Conservation (phyloP, 1,140 invertebrate genomes). For the Zaprionus tsacasi region DNA sequence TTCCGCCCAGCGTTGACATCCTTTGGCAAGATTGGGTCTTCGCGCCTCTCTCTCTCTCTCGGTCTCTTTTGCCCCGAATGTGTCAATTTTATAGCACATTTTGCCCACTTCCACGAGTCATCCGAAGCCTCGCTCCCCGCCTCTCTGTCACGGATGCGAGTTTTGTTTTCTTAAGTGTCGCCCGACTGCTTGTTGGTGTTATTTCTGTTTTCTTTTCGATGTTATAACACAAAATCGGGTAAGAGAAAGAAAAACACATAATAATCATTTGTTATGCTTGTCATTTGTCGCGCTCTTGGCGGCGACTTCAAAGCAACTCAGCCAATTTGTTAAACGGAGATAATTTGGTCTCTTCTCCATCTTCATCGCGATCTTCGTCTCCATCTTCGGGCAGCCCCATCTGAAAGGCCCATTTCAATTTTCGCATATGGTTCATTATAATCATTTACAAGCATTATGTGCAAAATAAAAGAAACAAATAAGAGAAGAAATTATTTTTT, state of each 20-base stretch:
- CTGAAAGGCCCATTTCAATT: conserved; percentile 37
- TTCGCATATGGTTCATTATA: conserved; percentile 75
- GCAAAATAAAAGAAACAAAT: neutral
- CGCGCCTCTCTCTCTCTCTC: neutral
- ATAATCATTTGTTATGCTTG: conserved; percentile 83
- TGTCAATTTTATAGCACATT: conserved; percentile 75
- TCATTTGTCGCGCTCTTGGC: conserved; percentile 75
- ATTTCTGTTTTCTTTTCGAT: conserved; percentile 51
- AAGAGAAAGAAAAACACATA: conserved; percentile 52
- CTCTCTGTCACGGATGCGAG: conserved; percentile 32
- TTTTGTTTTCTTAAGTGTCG: conserved; percentile 78
- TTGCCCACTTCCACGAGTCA: conserved; percentile 69
- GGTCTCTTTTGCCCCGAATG: conserved; percentile 56
- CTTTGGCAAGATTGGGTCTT: conserved; percentile 54
- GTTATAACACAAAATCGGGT: conserved; percentile 44
- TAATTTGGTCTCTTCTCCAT: conserved; percentile 61
- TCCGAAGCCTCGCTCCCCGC: conserved; percentile 44
- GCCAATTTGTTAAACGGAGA: conserved; percentile 81
- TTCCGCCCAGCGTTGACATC: conserved; percentile 70
- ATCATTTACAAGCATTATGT: conserved; percentile 1
- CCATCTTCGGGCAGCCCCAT: neutral
- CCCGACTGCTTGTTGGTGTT: conserved; percentile 40
- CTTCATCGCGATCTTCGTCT: conserved; percentile 34
- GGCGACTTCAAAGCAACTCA: conserved; percentile 78
- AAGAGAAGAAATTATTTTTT: neutral